phyloP scores from a whole-genome alignment of 2,797 vertebrate genomes.

The Malacoctenus gilli region DNA sequence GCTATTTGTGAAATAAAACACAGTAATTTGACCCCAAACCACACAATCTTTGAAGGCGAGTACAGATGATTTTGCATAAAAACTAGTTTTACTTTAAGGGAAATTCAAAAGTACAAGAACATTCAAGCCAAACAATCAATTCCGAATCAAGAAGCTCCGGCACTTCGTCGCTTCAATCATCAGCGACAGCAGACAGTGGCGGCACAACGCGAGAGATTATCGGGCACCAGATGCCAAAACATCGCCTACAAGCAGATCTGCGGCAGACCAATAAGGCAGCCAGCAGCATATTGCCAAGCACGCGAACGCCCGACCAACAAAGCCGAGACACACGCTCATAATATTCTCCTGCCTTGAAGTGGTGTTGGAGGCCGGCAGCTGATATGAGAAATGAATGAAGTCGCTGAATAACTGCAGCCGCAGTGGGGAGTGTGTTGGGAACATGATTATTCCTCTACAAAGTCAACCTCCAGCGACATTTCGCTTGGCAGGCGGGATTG shows the following conservation, averaged over 20 bases:
- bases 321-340: constrained; percentile 42
- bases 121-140: too few relatives aligned
- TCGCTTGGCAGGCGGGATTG: constrained; percentile 15
- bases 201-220: constrained; percentile 30
- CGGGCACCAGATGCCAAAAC: constrained; percentile 33
- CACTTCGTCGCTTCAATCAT: too few relatives aligned
- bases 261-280: constrained; percentile 32
- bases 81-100: too few relatives aligned
- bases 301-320: constrained; percentile 36
- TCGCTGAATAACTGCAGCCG: constrained; percentile 24
- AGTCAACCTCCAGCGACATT: constrained; percentile 29
- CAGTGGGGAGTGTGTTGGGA: constrained; percentile 33
- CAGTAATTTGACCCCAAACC: too few relatives aligned
- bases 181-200: background rate
- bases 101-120: too few relatives aligned
- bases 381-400: constrained; percentile 37
- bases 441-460: constrained; percentile 43
- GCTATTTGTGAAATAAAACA: too few relatives aligned
- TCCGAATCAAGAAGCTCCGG: too few relatives aligned
- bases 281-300: constrained; percentile 34
- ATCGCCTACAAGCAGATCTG: constrained; percentile 37
- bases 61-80: too few relatives aligned
- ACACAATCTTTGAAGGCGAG: too few relatives aligned
- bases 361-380: constrained; percentile 35
- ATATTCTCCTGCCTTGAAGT: constrained; percentile 29